Evolutionary conservation across 2,888 invertebrate genomes (phyloP).

Genomic region (Bimastos eiseni): DNA sequence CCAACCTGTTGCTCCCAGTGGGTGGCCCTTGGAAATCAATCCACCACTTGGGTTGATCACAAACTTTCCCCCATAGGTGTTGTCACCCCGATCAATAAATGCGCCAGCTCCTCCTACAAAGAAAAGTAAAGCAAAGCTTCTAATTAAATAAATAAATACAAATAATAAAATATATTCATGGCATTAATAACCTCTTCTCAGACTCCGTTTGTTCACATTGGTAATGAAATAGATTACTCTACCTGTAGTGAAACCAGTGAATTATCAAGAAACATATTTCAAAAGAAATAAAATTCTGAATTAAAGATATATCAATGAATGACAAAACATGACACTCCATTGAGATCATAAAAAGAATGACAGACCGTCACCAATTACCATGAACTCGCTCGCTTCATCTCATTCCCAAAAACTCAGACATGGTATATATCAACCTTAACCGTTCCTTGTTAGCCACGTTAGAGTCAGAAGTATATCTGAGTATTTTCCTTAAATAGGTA

Average conservation of each 20-base stretch:
- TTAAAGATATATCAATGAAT: background rate
- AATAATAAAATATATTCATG: background rate
- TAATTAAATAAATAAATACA: background rate
- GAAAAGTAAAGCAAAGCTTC: background rate
- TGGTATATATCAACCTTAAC: too few species aligned
- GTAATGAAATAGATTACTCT: background rate
- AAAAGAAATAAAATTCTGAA: background rate
- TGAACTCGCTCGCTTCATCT: too few species aligned
- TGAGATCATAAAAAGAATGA: too few species aligned
- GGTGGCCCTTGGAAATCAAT: constrained; percentile 97
- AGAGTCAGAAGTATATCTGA: too few species aligned
- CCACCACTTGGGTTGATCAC: constrained; percentile 99
- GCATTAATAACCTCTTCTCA: background rate
- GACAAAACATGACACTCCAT: too few species aligned
- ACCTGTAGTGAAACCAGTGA: background rate
- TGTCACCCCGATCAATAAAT: constrained; percentile 88
- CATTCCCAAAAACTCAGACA: too few species aligned
- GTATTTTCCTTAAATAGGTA: too few species aligned
- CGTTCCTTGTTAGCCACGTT: too few species aligned
- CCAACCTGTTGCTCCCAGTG: constrained; percentile 87
- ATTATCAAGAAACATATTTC: background rate
- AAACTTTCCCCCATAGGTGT: constrained; percentile 94
- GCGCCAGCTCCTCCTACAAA: constrained; percentile 76
- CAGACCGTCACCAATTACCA: too few species aligned
- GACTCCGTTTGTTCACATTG: background rate